Conservation (phyloP, 2,113 vertebrate genomes). For the Podarcis muralis region DNA sequence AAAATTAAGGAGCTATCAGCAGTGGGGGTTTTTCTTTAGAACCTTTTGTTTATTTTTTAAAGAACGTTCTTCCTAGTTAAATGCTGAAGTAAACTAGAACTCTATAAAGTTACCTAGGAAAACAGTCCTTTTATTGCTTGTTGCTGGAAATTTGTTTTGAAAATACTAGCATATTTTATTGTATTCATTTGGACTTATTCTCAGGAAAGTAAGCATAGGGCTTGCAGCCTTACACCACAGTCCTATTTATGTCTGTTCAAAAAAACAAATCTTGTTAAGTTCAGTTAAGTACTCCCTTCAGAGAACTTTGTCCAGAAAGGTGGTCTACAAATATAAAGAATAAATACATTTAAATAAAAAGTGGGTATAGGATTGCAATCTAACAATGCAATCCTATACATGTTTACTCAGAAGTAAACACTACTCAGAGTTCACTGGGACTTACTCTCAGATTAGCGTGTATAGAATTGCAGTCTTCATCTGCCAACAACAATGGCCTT, state of each 20-base stretch:
- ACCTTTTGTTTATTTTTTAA: slow-evolving; percentile 24
- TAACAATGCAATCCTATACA: no score
- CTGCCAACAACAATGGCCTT: slow-evolving; percentile 48
- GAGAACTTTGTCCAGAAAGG: no score
- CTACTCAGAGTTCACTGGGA: no score
- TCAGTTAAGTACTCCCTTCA: not conserved
- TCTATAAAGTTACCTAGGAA: slow-evolving; percentile 26
- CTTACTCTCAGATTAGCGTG: not conserved
- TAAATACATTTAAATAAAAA: no score
- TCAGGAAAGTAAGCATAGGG: not conserved
- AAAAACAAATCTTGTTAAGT: not conserved
- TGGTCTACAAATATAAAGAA: no score
- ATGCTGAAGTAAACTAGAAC: slow-evolving; percentile 16
- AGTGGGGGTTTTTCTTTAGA: not conserved
- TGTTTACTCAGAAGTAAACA: no score
- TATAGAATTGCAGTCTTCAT: not conserved
- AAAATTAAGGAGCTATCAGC: not conserved
- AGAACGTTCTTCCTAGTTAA: slow-evolving; percentile 42
- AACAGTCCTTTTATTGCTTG: slow-evolving; percentile 44
- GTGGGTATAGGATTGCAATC: not conserved
- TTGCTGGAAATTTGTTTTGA: slow-evolving; percentile 12
- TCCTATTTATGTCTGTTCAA: not conserved
- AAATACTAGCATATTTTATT: not conserved
- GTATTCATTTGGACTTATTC: not conserved
- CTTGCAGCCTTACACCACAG: not conserved